Base-by-base conservation (phyloP, 2,888 invertebrate genomes). In the Pseudococcus longispinus region DNA sequence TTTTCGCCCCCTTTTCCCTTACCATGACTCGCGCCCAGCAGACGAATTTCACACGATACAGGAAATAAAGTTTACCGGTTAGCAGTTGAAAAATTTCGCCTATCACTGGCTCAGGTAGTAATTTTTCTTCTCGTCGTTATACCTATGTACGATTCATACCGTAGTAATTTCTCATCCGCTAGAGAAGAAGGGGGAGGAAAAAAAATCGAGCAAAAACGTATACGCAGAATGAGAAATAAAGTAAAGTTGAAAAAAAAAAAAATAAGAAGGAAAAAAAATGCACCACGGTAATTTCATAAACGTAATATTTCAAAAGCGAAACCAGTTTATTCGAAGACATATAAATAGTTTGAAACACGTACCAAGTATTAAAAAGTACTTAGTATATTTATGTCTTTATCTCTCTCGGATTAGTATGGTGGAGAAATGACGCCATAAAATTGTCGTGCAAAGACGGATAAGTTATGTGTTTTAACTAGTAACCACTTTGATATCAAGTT, bases 401-500 rank as follows among this genome's bases (percentile, higher is more conserved):
- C 85, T 85, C 65, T 44, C 85, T 42, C 70, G 65, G 70, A 85
- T 85, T 85, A 60, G 85, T 85, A 85, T 44, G 42, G 85, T 70
- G 70, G 65, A 85, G 85, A 85, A 85, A 70, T 85, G 85, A 85
- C 65, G 85, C 65, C 85, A 85, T 85, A 85, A 85, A 85, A 85
- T 85, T 85, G 85, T 85, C 85, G 85, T 85, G 85, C 85, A 85
- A 85, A 85, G 85, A 85, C 85, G 60, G 85, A 85, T 85, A 85
- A 85, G 85, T 85, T 85, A 85, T 85, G 85, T 85, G 85, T 85
- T 85, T 44, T 85, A 85, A 85, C 85, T 85, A 85, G 85, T 85
- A 85, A 85, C 85, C 85, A 85, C 85, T 85, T 85, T 85, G 85
- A 85, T 85, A 85, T 85, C 85, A 85, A 85, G 85, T 85, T 85